phyloP scores from a whole-genome alignment of 1,140 invertebrate species.

The Atta cephalotes region DNA sequence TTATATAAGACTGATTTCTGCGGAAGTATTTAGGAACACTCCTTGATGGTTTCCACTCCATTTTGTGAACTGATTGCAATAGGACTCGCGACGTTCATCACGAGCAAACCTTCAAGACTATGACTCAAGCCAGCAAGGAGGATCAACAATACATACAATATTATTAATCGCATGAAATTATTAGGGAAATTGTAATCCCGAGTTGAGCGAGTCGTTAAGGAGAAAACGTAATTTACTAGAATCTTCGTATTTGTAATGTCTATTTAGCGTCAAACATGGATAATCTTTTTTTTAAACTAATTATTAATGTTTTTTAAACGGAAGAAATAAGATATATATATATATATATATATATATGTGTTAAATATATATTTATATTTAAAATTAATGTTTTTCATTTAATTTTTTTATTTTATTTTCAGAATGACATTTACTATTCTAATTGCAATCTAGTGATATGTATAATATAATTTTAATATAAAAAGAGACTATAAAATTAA shows the following conservation, averaged over 20 bases:
- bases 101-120: conserved; percentile 14
- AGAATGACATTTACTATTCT: conserved; percentile 10
- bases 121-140: conserved; percentile 5
- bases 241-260: not conserved
- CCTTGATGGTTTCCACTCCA: not conserved
- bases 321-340: not conserved
- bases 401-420: not conserved
- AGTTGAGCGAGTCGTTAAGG: not conserved
- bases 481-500: conserved; percentile 44
- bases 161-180: conserved; percentile 12
- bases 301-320: not conserved
- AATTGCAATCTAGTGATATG: conserved; percentile 13
- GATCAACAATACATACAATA: not conserved
- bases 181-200: not conserved
- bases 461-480: conserved; percentile 24
- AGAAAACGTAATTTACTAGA: not conserved
- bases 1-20: conserved; percentile 55
- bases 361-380: conserved; percentile 8
- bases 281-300: not conserved
- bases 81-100: not conserved
- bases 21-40: conserved; percentile 39
- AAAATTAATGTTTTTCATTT: not conserved
- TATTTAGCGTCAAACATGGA: not conserved
- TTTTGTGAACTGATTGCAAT: not conserved
- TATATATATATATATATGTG: not conserved